Evolutionary conservation across 2,888 invertebrate genomes (phyloP).

Genomic region (Acleris holmiana): DNA sequence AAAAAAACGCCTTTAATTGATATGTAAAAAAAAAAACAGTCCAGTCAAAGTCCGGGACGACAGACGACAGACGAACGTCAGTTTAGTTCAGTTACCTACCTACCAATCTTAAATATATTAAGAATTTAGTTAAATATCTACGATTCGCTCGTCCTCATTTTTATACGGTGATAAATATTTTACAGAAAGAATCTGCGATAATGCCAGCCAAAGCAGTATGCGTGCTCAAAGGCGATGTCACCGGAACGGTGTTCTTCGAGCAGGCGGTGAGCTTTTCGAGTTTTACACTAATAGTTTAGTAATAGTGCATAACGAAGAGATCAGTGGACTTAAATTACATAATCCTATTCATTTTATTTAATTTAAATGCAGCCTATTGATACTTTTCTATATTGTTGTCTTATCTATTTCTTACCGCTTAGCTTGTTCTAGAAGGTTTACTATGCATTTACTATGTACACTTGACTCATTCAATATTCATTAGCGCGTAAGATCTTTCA

Average conservation of each 20-base stretch:
- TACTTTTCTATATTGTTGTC: conserved; percentile 22
- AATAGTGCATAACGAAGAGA: not conserved
- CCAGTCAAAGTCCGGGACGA: conserved; percentile 18
- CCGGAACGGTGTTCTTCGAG: conserved; percentile 91
- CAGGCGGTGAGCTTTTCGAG: conserved; percentile 87
- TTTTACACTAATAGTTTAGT: conserved; percentile 29
- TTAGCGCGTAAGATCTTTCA: too few species aligned
- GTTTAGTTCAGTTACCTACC: not conserved
- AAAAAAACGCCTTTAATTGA: conserved; percentile 14
- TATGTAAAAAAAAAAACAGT: not conserved
- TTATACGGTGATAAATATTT: conserved; percentile 10
- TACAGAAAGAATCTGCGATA: conserved; percentile 41
- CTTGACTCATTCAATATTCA: not conserved
- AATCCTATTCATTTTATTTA: not conserved
- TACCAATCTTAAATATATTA: too few species aligned
- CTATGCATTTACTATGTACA: not conserved
- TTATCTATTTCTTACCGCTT: conserved; percentile 21
- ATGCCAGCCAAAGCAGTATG: conserved; percentile 92
- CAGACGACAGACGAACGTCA: conserved; percentile 16
- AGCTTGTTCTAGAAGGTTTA: conserved; percentile 32
- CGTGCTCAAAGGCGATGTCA: conserved; percentile 93
- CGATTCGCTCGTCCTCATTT: not conserved
- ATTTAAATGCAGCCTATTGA: conserved; percentile 17
- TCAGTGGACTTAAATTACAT: too few species aligned
- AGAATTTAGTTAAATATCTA: too few species aligned